phyloP scores from a whole-genome alignment of 2,113 vertebrate species.

The Tursiops truncatus region DNA sequence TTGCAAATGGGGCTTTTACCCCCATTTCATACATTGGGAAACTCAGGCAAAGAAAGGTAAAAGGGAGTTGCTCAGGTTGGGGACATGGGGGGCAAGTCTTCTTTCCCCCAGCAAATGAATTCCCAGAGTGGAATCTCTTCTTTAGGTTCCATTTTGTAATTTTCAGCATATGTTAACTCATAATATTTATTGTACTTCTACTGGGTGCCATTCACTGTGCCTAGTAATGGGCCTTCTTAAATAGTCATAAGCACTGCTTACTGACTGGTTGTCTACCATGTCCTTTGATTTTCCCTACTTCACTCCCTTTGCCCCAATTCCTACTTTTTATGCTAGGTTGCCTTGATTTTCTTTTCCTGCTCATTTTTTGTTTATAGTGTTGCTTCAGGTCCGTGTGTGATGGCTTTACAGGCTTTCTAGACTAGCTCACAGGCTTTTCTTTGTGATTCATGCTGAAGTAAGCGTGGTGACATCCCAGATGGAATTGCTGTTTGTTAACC shows the following conservation, averaged over 20 bases:
- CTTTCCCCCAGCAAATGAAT: conserved; percentile 6
- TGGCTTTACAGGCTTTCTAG: neutral
- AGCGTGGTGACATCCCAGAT: neutral
- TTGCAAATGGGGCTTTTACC: neutral
- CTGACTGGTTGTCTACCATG: neutral
- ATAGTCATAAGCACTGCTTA: neutral
- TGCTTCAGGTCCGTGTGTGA: neutral
- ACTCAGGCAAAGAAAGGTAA: neutral
- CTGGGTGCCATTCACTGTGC: neutral
- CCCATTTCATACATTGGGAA: neutral
- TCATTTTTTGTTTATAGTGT: neutral
- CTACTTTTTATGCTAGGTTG: neutral
- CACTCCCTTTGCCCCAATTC: neutral
- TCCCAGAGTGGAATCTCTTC: neutral
- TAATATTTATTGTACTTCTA: neutral
- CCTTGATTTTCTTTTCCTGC: neutral
- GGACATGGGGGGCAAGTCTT: neutral
- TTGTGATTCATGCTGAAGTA: neutral
- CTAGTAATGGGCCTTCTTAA: neutral
- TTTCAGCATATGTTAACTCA: neutral
- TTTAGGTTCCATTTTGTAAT: conserved; percentile 1
- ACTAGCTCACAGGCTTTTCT: neutral
- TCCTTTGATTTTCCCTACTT: neutral
- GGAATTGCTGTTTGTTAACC: neutral
- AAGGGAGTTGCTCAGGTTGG: neutral